Evolutionary conservation across 1,140 invertebrate genomes (phyloP).

Genomic region (Notospermus geniculatus): DNA sequence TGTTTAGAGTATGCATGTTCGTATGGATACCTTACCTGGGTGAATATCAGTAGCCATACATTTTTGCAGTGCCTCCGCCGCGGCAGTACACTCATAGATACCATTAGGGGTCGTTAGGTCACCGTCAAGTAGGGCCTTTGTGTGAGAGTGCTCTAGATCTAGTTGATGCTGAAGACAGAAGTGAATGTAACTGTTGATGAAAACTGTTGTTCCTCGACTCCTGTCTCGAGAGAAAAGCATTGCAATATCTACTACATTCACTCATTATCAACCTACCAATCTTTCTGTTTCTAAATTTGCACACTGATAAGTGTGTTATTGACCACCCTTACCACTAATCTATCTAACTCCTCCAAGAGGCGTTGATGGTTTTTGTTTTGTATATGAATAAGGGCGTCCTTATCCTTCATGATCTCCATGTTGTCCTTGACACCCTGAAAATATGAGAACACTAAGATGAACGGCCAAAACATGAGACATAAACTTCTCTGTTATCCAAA

Average conservation of each 20-base stretch:
- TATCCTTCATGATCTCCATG: constrained; percentile 80
- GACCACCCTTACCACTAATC: constrained; percentile 78
- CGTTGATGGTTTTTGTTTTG: constrained; percentile 81
- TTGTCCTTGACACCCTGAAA: constrained; percentile 56
- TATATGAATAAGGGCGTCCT: constrained; percentile 83
- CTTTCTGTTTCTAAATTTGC: too few species aligned
- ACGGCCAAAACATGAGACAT: too few species aligned
- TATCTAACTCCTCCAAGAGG: constrained; percentile 75
- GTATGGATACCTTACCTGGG: constrained; percentile 47
- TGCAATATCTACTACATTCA: too few species aligned
- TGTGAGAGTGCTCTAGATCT: constrained; percentile 70
- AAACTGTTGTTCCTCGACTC: too few species aligned
- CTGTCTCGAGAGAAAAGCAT: too few species aligned
- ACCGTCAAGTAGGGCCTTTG: constrained; percentile 70
- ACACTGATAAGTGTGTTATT: too few species aligned
- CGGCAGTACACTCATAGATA: constrained; percentile 72
- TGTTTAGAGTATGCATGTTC: too few species aligned
- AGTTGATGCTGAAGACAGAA: constrained; percentile 62
- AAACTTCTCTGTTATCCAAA: too few species aligned
- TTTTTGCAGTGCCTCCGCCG: constrained; percentile 74
- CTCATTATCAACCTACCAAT: too few species aligned
- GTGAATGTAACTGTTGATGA: too few species aligned
- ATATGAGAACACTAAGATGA: too few species aligned
- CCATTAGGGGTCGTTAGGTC: constrained; percentile 73
- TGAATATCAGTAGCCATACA: constrained; percentile 71